Evolutionary conservation across 2,797 vertebrate species (phyloP).

Genomic region (Miichthys miiuy): DNA sequence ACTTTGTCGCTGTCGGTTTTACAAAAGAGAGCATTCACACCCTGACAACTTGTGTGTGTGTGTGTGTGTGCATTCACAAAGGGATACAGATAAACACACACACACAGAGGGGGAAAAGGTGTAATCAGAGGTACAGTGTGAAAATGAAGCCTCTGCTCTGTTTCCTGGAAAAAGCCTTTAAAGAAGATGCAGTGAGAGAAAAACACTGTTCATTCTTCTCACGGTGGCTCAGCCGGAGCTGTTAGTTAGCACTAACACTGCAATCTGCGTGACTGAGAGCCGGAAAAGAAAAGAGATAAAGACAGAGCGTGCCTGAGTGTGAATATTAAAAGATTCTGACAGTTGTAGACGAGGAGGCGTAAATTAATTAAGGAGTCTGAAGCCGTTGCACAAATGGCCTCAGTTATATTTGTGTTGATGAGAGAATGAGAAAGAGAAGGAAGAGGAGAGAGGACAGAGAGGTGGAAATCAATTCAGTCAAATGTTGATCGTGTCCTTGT

Average conservation of each 20-base stretch:
- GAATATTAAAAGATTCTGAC: constrained; percentile 30
- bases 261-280: constrained; percentile 15
- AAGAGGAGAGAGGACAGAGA: neutral
- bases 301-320: neutral
- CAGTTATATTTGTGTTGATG: neutral
- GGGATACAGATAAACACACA: neutral
- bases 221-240: constrained; percentile 15
- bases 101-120: neutral
- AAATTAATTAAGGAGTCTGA: constrained; percentile 52
- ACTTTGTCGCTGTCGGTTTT: neutral
- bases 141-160: neutral
- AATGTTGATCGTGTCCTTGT: constrained; percentile 43
- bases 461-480: constrained; percentile 48
- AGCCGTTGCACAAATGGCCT: constrained; percentile 28
- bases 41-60: neutral
- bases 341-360: constrained; percentile 38
- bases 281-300: constrained; percentile 4
- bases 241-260: constrained; percentile 15
- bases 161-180: neutral
- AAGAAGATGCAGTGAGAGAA: constrained; percentile 9
- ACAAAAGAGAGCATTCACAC: neutral
- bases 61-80: neutral
- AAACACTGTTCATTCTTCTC: constrained; percentile 31
- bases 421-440: neutral
- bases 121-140: neutral